Evolutionary conservation across 2,888 invertebrate species (phyloP).

Genomic region (Drosophila diplacantha): DNA sequence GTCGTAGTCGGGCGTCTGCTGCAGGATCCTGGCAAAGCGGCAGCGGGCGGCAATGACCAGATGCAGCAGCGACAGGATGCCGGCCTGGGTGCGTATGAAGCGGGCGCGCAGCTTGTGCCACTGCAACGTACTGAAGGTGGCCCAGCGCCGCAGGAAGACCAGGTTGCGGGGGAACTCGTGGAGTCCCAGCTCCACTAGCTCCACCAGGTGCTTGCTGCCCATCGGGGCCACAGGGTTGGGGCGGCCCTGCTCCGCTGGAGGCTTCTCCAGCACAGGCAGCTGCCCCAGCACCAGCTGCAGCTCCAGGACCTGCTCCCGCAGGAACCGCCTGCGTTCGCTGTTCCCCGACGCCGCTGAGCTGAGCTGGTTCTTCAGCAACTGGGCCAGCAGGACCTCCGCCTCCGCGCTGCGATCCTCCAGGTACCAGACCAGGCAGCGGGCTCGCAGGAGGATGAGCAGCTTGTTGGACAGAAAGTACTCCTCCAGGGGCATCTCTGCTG

Average conservation of each 20-base stretch:
- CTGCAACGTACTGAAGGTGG: constrained; percentile 77
- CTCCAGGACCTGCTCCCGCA: constrained; percentile 79
- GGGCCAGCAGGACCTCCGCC: constrained; percentile 54
- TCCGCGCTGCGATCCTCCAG: constrained; percentile 53
- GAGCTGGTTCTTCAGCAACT: not conserved
- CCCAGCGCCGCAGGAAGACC: constrained; percentile 79
- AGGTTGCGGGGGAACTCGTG: constrained; percentile 81
- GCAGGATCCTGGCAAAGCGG: constrained; percentile 48
- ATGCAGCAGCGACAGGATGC: constrained; percentile 78
- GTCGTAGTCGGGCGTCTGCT: not conserved
- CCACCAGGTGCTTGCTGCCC: constrained; percentile 19
- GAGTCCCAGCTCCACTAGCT: constrained; percentile 76
- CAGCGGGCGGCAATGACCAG: constrained; percentile 77
- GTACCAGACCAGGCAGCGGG: constrained; percentile 61
- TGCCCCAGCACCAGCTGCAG: constrained; percentile 71
- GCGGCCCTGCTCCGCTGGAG: rapidly evolving
- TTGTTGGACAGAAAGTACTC: constrained; percentile 71
- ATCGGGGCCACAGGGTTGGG: too few relatives aligned
- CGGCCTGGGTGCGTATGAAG: constrained; percentile 77
- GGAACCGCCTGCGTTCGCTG: constrained; percentile 19
- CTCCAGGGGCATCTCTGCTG: constrained; percentile 9
- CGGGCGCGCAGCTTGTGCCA: constrained; percentile 80
- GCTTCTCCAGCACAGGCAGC: constrained; percentile 23
- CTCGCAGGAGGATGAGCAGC: constrained; percentile 63
- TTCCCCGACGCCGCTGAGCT: not conserved